Evolutionary conservation across 1,140 invertebrate genomes (phyloP), one percentile per base, ranked within the genome.

Genomic region (Atta colombica): DNA sequence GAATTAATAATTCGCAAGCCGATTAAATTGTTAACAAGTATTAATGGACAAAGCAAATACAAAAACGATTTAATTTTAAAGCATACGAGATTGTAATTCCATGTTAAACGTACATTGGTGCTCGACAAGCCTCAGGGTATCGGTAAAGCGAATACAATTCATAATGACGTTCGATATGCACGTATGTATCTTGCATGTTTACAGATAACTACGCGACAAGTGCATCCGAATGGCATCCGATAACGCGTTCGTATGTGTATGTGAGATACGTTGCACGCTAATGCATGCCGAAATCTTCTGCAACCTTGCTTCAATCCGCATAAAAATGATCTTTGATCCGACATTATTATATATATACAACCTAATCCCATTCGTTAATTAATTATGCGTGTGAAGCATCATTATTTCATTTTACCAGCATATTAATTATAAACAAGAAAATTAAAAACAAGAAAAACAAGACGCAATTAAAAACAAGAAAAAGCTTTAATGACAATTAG

Each of bases 161-260:
- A 49, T 74, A 87, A 74, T 87, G 68, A 72, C 58, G 53, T 39
- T 51, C 35, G 25, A 55, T 31, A 25, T 51, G 31, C 7, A 7
- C 65, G 35, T 61, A 61, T 39, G 49, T 77, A 77, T 49, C 28
- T 65, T 39, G 39, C 7, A 77, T 85, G 82, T 85, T 85, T 85
- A 77, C 82, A 75, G 71, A 49, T 65, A 45, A 0, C 39, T 45
- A 39, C 39, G 35, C 35, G 80, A 63, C 25, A 25, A 45, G 39
- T 35, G 69, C 45, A 85, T 85, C 61, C 45, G n/a, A 81, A 14
- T n/a, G 8, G 77, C 6, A 16, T 53, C 18, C 58, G 35, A 65
- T 65, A 77, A 49, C 60, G 51, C n/a, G 72, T 14, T 31, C 39
- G 58, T 21, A 25, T 18, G 45, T 63, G 21, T 39, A 16, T 21